Evolutionary conservation across 2,797 vertebrate genomes (phyloP), one percentile per base, ranked within the genome.

Genomic region (Falco columbarius): DNA sequence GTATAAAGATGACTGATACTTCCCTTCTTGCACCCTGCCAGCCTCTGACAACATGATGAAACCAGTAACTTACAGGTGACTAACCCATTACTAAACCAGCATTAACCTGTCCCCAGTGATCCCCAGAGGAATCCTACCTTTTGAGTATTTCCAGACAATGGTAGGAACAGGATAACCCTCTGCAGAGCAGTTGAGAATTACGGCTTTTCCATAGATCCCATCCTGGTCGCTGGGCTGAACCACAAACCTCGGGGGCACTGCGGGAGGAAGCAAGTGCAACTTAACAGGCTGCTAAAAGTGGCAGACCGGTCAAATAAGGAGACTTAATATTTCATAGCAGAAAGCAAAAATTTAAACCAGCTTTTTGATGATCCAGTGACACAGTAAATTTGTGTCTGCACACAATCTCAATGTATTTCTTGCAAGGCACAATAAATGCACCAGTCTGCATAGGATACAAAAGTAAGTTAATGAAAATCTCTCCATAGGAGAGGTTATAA

Each of bases 91-190:
- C 13, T 38, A 56, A 86, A 40, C 3, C 36, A 81, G 66, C 70
- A 44, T 72, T 21, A 56, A 61, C 15, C 30, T 54, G 29, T 51
- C 2, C 24, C 14, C 32, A 30, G 18, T 21, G 71, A 46, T 32
- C 9, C 27, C 10, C 14, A n/a, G 6, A 62, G 44, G 38, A 67
- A 7, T 52, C 94, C 87, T 98, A 99, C 99, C 99, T 99, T 99
- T 99, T 2, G 99, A 99, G 97, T 99, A 99, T 85, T 99, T 99
- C 99, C 99, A 99, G 91, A 99, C 99, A 4, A 99, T 99, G 47
- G 99, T 99, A 40, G 99, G 99, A 22, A 99, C 99, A 14, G 99
- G 99, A 94, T 99, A 99, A 81, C 99, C 99, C 96, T 99, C 99
- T 10, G 99, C 99, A 3, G 99, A 99, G 97, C 99, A 99, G 97